Conservation (phyloP, 2,797 vertebrate species). For the Pogonophryne albipinna region DNA sequence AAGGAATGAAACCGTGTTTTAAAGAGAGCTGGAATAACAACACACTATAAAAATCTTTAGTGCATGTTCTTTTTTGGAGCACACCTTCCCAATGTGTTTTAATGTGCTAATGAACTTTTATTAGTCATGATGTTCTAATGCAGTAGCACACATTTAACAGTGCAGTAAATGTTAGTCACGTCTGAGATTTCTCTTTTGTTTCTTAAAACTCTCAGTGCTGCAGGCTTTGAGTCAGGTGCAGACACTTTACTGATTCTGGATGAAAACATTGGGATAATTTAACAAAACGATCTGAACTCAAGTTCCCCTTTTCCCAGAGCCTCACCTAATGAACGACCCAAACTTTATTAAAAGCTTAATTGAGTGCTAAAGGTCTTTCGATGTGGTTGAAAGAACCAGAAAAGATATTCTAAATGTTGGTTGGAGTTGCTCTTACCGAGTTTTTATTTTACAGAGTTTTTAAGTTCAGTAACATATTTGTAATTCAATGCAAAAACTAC, state of each 20-base stretch:
- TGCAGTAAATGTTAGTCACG: background rate
- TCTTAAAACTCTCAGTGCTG: too few species aligned
- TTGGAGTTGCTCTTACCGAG: too few species aligned
- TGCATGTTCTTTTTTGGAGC: conserved; percentile 4
- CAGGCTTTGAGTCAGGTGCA: conserved; percentile 3
- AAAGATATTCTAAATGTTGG: background rate
- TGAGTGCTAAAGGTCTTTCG: background rate
- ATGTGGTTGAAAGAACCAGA: background rate
- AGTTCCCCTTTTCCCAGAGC: background rate
- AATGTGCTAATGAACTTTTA: conserved; percentile 23
- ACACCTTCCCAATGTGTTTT: conserved; percentile 13
- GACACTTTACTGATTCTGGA: too few species aligned
- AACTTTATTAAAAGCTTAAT: background rate
- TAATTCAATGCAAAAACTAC: too few species aligned
- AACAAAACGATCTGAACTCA: background rate
- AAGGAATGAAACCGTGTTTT: background rate
- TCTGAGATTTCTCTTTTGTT: background rate
- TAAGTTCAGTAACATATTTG: too few species aligned
- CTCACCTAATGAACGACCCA: background rate
- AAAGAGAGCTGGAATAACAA: conserved; percentile 17
- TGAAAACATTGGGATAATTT: background rate
- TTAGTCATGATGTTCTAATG: conserved; percentile 1
- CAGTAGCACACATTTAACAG: conserved; percentile 1
- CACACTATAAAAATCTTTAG: background rate
- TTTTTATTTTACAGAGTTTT: too few species aligned